Evolutionary conservation across 53 echinoderm and acorn worm species (phyloP), one percentile per base, ranked within the genome.

Genomic region (Holothuria scabra): DNA sequence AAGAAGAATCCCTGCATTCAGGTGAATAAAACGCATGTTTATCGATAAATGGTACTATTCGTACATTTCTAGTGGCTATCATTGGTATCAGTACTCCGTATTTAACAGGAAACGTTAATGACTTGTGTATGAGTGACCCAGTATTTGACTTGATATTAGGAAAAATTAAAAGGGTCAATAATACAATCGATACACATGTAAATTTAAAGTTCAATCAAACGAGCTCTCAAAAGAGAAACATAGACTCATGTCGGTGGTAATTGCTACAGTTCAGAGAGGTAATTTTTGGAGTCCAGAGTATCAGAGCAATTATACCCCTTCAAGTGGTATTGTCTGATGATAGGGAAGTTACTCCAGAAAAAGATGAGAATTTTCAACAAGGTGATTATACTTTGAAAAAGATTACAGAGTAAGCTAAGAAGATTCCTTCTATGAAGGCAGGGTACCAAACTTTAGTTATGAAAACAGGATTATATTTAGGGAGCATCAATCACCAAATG

Each of bases 241-340:
- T 44, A 7, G 44, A 48, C 9, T 1, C 48, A 13, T 48, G 9
- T 12, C 48, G 1, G 57, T 21, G 13, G 23, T 28, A 38, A 62
- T 7, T 4, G 71, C 26, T 46, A 85, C 86, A 49, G 86, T 90
- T 26, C 71, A 86, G 64, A 90, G 86, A 34, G 31, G 86, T 57
- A 74, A 60, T n/a, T 44, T 86, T 86, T 65, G 30, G 24, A 32
- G 25, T 49, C 14, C 66, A 64, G 59, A 48, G 48, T 44, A 1
- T 8, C 48, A 58, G 38, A 61, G 57, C 62, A 21, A 28, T 60
- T 48, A 65, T 74, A 16, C 34, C 33, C 21, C 55, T 88, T 31
- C 57, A 59, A 61, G 75, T 83, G 3, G 25, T 46, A 3, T 21
- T 25, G 18, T 34, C 83, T 26, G 44, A 34, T 21, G 74, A 59